Evolutionary conservation across 2,888 invertebrate species (phyloP).

Genomic region (Cataglyphis livida): DNA sequence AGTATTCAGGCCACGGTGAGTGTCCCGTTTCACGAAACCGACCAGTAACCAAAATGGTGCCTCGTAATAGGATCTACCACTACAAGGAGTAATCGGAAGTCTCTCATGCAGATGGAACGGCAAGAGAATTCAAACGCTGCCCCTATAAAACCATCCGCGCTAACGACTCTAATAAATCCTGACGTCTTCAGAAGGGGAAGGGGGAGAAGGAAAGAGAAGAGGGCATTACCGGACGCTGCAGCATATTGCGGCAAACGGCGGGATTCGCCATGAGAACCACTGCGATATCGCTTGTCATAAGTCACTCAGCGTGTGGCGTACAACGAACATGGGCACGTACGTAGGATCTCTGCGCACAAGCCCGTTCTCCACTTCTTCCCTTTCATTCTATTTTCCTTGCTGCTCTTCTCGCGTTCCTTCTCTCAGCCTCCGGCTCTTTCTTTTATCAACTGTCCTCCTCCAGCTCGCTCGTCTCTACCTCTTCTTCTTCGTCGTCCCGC

Average conservation of each 20-base stretch:
- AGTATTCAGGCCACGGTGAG: slow-evolving; percentile 28
- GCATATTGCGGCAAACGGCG: not conserved
- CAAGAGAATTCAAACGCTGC: slow-evolving; percentile 1
- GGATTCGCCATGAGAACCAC: slow-evolving; percentile 78
- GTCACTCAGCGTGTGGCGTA: slow-evolving; percentile 84
- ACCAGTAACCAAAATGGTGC: slow-evolving; percentile 36
- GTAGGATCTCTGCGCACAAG: slow-evolving; percentile 73
- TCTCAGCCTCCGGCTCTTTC: slow-evolving; percentile 43
- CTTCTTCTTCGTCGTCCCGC: slow-evolving; percentile 45
- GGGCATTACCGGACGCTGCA: not conserved
- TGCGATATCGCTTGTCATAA: slow-evolving; percentile 82
- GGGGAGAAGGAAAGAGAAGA: not conserved
- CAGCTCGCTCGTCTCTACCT: not conserved
- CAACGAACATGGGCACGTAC: slow-evolving; percentile 78
- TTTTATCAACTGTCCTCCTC: slow-evolving; percentile 50
- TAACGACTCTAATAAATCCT: slow-evolving; percentile 44
- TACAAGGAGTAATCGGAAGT: slow-evolving; percentile 35
- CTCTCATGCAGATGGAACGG: slow-evolving; percentile 17
- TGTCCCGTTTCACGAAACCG: slow-evolving; percentile 50
- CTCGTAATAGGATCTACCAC: slow-evolving; percentile 44
- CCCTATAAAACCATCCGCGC: slow-evolving; percentile 33
- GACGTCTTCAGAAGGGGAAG: slow-evolving; percentile 3
- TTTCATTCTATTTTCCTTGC: slow-evolving; percentile 54
- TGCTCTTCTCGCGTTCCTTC: slow-evolving; percentile 52
- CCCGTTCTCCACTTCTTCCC: slow-evolving; percentile 64